Evolutionary conservation across 2,113 vertebrate species (phyloP).

Genomic region (Salvator merianae): DNA sequence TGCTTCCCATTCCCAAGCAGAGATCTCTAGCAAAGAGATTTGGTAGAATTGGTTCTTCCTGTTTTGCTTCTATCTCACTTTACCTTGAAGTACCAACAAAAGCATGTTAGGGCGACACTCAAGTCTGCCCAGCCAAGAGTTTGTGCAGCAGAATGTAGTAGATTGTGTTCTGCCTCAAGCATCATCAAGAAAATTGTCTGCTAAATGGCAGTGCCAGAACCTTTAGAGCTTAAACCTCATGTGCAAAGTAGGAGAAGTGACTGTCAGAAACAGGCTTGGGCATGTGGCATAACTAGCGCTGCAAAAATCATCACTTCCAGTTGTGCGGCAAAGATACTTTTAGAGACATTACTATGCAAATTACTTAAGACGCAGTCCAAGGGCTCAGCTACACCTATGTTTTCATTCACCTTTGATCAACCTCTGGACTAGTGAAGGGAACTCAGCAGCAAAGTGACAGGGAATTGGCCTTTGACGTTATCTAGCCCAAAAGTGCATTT

Average conservation of each 20-base stretch:
- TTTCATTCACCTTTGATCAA: no score
- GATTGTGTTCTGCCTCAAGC: slow-evolving; percentile 32
- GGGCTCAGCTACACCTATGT: no score
- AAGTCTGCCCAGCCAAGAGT: slow-evolving; percentile 2
- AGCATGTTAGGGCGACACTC: slow-evolving; percentile 7
- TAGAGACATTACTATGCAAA: background rate
- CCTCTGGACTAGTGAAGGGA: no score
- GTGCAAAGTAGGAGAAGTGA: slow-evolving; percentile 25
- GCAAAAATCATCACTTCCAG: slow-evolving; percentile 49
- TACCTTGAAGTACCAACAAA: slow-evolving; percentile 28
- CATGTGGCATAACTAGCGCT: slow-evolving; percentile 64
- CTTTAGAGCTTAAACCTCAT: slow-evolving; percentile 34
- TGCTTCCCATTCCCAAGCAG: slow-evolving; percentile 31
- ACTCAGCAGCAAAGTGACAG: no score
- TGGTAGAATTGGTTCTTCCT: background rate
- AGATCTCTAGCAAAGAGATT: background rate
- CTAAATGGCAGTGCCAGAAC: slow-evolving; percentile 15
- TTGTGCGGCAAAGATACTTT: slow-evolving; percentile 22
- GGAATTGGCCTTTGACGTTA: no score
- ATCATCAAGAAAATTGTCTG: slow-evolving; percentile 32
- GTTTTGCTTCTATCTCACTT: slow-evolving; percentile 21
- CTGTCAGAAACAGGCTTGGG: slow-evolving; percentile 68
- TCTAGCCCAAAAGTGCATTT: no score
- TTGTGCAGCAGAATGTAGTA: slow-evolving; percentile 23
- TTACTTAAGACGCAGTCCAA: background rate